A percentile compares a stretch with the other conserved stretches of the same genome.
These are phyloP conservation scores for Sebastes fasciatus DNA, from an alignment of 2,113 vertebrate species.

Conservation along the genomic window DNA sequence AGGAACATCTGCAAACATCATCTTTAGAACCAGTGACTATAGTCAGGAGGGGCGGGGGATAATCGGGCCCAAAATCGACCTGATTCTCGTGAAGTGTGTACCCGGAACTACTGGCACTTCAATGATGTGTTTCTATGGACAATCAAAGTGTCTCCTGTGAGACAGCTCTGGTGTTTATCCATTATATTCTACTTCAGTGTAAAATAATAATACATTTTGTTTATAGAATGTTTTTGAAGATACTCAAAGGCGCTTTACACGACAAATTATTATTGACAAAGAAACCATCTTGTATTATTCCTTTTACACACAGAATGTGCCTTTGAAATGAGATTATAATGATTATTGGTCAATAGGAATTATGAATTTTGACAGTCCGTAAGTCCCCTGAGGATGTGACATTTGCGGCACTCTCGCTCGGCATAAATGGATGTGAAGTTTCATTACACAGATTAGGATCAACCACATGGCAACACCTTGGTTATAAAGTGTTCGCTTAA, in stretches of 20 bases:
- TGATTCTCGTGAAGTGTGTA: too few relatives aligned
- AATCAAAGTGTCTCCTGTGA: too few relatives aligned
- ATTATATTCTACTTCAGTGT: neutral
- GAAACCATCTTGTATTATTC: neutral
- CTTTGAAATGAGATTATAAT: neutral
- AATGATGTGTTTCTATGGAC: neutral
- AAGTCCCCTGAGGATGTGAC: neutral
- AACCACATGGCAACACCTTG: conserved; percentile 18
- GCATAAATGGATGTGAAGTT: conserved; percentile 19
- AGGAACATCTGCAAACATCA: too few relatives aligned
- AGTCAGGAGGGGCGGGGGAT: too few relatives aligned
- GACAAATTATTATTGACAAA: neutral
- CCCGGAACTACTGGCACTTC: too few relatives aligned
- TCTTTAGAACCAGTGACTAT: too few relatives aligned
- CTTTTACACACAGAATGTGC: neutral
- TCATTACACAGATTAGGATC: conserved; percentile 28
- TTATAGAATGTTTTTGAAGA: neutral
- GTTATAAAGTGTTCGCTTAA: conserved; percentile 14
- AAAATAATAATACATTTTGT: too few relatives aligned
- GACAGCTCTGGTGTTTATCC: neutral
- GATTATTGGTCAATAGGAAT: neutral
- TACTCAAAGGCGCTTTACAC: neutral
- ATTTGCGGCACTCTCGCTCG: neutral
- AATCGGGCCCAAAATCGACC: too few relatives aligned
- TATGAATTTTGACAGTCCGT: neutral